phyloP scores from a whole-genome alignment of 1,140 invertebrate genomes.

The Adelges cooleyi region DNA sequence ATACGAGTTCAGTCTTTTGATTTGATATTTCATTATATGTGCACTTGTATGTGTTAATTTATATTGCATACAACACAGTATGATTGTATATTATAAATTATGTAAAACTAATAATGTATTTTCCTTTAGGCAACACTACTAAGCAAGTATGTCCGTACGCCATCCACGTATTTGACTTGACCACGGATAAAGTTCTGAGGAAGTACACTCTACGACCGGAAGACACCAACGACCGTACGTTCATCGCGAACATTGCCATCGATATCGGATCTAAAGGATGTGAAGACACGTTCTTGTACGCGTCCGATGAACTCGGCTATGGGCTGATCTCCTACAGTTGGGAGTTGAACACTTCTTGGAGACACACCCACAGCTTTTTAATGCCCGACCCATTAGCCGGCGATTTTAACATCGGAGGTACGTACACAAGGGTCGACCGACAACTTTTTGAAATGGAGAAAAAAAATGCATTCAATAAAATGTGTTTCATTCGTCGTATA shows the following conservation, averaged over 20 bases:
- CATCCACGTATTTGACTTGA: conserved; percentile 62
- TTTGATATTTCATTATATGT: no score
- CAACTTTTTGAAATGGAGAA: no score
- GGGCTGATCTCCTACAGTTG: conserved; percentile 66
- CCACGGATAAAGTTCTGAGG: conserved; percentile 54
- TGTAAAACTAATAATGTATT: no score
- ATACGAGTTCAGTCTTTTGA: no score
- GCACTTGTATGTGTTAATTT: no score
- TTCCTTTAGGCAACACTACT: conserved; percentile 45
- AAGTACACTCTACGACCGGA: conserved; percentile 56
- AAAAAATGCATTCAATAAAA: no score
- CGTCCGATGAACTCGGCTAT: conserved; percentile 69
- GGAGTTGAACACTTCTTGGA: conserved; percentile 61
- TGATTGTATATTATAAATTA: no score
- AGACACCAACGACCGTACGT: conserved; percentile 61
- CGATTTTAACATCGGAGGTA: conserved; percentile 22
- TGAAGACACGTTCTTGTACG: conserved; percentile 64
- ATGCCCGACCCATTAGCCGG: conserved; percentile 63
- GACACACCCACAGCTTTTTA: conserved; percentile 58
- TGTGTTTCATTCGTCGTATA: no score
- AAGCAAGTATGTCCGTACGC: conserved; percentile 59
- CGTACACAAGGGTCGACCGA: no score
- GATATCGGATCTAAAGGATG: conserved; percentile 56
- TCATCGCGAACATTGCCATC: conserved; percentile 69
- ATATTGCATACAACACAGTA: no score